These are phyloP conservation scores for Chelonus formosanus DNA, from an alignment of 2,888 invertebrate species.

Conservation along the genomic window DNA sequence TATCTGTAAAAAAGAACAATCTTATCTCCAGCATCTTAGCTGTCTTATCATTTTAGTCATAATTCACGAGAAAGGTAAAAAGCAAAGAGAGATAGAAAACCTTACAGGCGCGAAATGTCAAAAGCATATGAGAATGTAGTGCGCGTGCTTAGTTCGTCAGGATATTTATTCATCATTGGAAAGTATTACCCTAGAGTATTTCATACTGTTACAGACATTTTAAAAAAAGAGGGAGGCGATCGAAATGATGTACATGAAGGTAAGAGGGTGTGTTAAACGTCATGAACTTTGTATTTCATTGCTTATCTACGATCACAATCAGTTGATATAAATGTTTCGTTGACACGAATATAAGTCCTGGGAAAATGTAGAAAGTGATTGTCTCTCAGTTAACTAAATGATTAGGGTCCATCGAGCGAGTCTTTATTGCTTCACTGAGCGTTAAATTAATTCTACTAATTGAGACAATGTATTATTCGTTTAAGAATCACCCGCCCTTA, in stretches of 20 bases:
- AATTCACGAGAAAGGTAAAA: background rate
- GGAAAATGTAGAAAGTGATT: slow-evolving; percentile 3
- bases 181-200: background rate
- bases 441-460: slow-evolving; percentile 31
- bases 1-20: background rate
- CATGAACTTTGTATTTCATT: background rate
- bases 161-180: slow-evolving; percentile 15
- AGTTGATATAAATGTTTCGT: too few species aligned
- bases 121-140: slow-evolving; percentile 51
- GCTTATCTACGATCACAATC: too few species aligned
- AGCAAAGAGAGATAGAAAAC: slow-evolving; percentile 27
- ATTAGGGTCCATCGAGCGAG: slow-evolving; percentile 2
- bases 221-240: too few species aligned
- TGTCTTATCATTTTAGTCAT: slow-evolving; percentile 16
- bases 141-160: slow-evolving; percentile 36
- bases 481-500: background rate
- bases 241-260: too few species aligned
- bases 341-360: background rate
- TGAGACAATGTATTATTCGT: slow-evolving; percentile 20
- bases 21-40: background rate
- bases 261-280: background rate
- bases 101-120: slow-evolving; percentile 57
- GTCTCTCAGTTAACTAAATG: slow-evolving; percentile 6
- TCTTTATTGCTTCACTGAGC: slow-evolving; percentile 19
- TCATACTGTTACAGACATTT: too few species aligned